phyloP scores from a whole-genome alignment of 2,888 invertebrate genomes.

The Oligia strigilis region DNA sequence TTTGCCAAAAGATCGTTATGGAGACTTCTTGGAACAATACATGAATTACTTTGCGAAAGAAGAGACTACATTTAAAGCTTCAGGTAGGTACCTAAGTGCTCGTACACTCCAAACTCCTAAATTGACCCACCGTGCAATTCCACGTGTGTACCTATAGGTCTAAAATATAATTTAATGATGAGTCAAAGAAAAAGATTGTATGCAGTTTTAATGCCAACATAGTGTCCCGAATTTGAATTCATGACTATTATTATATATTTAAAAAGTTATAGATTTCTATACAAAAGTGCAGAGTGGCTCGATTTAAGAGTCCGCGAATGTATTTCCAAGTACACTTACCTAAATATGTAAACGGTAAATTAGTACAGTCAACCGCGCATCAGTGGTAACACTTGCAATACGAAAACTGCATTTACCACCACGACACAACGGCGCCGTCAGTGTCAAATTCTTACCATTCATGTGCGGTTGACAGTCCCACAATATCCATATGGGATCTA shows the following conservation, averaged over 20 bases:
- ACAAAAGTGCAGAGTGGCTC: not conserved
- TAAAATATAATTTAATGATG: not conserved
- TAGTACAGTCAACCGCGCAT: no score
- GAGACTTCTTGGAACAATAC: slow-evolving; percentile 62
- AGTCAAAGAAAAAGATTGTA: not conserved
- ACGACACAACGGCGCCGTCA: not conserved
- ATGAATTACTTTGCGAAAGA: slow-evolving; percentile 59
- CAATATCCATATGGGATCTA: not conserved
- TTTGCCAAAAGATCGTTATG: slow-evolving; percentile 56
- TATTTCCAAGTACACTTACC: not conserved
- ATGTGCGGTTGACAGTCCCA: not conserved
- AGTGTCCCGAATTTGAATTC: not conserved
- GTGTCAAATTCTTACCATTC: not conserved
- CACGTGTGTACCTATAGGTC: no score
- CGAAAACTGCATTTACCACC: not conserved
- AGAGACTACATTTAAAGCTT: slow-evolving; percentile 55
- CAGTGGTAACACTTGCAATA: not conserved
- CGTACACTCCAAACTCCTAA: not conserved
- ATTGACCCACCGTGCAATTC: not conserved
- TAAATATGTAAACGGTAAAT: not conserved
- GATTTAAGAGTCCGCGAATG: not conserved
- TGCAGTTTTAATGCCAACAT: not conserved
- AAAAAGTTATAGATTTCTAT: not conserved
- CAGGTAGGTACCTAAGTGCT: slow-evolving; percentile 50
- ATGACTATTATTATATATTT: not conserved